Evolutionary conservation across 2,113 vertebrate species (phyloP).

Genomic region (Solea senegalensis): DNA sequence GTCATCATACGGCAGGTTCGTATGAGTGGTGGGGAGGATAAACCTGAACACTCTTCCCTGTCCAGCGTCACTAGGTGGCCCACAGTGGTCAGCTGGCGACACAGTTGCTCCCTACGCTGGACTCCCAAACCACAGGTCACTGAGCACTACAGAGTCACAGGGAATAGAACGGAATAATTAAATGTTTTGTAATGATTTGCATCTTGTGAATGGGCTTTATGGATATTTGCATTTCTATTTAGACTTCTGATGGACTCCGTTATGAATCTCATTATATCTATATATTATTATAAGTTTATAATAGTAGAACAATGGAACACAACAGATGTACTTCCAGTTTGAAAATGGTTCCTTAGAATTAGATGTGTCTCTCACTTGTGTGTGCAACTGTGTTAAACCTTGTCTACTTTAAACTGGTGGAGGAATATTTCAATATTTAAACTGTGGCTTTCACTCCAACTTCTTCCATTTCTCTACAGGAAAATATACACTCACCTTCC

Average conservation of each 20-base stretch:
- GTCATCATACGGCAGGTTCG: slow-evolving; percentile 85
- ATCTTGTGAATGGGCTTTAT: too few relatives aligned
- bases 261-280: too few relatives aligned
- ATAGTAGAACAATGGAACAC: too few relatives aligned
- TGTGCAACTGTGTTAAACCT: too few relatives aligned
- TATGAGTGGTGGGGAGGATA: slow-evolving; percentile 78
- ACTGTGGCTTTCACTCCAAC: not conserved
- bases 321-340: too few relatives aligned
- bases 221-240: too few relatives aligned
- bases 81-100: slow-evolving; percentile 81
- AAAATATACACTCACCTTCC: slow-evolving; percentile 79
- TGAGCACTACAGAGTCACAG: slow-evolving; percentile 84
- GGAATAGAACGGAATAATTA: not conserved
- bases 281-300: too few relatives aligned
- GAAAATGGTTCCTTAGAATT: too few relatives aligned
- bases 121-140: slow-evolving; percentile 88
- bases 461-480: not conserved
- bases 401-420: not conserved
- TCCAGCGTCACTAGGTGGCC: slow-evolving; percentile 81
- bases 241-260: too few relatives aligned
- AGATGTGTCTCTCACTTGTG: too few relatives aligned
- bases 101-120: slow-evolving; percentile 85
- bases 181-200: not conserved
- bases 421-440: not conserved
- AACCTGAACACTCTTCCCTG: slow-evolving; percentile 74